Percentiles rank a stretch among this genome's conserved stretches.
Conservation (phyloP, 2,797 vertebrate genomes). For the Hippocampus kuda region DNA sequence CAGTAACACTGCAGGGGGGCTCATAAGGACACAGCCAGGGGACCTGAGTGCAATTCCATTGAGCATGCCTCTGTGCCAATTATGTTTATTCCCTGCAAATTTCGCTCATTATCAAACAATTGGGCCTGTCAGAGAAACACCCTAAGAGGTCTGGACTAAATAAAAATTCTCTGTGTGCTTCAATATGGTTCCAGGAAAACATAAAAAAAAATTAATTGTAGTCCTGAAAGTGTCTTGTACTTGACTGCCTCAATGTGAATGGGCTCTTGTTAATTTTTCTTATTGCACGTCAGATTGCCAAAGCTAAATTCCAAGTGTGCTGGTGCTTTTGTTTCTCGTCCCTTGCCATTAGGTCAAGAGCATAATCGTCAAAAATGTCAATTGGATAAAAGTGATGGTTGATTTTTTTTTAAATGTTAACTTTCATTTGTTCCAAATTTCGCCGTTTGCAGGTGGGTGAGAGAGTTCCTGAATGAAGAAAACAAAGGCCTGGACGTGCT, state of each 20-base stretch:
- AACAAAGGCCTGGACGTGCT: conserved; percentile 95
- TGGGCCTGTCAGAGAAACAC: conserved; percentile 14
- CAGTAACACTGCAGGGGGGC: conserved; percentile 31
- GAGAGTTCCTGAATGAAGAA: conserved; percentile 97
- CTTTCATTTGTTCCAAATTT: background rate
- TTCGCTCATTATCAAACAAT: conserved; percentile 38
- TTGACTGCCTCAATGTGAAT: conserved; percentile 17
- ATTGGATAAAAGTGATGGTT: no score
- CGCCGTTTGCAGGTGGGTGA: conserved; percentile 80
- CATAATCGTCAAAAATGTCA: no score
- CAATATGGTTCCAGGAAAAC: background rate
- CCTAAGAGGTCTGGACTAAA: conserved; percentile 10
- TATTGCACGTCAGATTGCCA: background rate
- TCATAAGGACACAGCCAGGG: conserved; percentile 33
- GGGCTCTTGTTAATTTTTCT: background rate
- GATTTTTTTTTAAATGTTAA: background rate
- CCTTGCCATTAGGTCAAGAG: no score
- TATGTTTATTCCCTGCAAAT: conserved; percentile 43
- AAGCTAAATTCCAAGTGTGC: no score
- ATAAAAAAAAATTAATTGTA: conserved; percentile 12
- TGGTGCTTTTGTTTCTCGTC: no score
- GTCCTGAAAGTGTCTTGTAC: conserved; percentile 36
- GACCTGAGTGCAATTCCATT: conserved; percentile 23
- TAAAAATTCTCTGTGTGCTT: conserved; percentile 21
- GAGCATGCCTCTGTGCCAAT: conserved; percentile 20